These are phyloP conservation scores for Panthera leo DNA, from an alignment of 2,113 vertebrate species.

Conservation along the genomic window DNA sequence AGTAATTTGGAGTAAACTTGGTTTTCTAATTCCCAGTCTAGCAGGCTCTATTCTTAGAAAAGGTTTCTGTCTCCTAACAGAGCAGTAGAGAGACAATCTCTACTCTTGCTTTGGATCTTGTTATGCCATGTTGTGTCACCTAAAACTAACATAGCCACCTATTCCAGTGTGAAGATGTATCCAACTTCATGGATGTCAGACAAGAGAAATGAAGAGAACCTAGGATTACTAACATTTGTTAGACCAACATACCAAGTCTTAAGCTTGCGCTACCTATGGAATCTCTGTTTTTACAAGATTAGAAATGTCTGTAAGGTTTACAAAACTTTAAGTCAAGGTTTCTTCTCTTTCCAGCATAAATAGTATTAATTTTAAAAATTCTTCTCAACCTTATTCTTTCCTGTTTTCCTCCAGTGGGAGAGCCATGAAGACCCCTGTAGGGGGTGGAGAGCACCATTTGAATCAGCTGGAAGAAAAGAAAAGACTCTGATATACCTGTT, in stretches of 20 bases:
- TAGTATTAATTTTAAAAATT: neutral
- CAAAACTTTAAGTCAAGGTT: neutral
- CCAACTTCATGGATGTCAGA: neutral
- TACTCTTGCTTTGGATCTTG: neutral
- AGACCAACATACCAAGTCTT: neutral
- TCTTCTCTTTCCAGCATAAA: neutral
- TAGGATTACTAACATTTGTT: neutral
- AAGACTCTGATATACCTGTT: neutral
- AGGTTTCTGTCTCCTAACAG: neutral
- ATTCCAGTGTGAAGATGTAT: neutral
- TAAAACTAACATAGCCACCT: neutral
- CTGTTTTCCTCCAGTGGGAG: neutral
- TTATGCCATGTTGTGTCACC: neutral
- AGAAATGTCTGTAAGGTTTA: neutral
- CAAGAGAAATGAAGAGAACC: neutral
- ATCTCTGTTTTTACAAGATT: neutral
- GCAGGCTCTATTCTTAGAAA: neutral
- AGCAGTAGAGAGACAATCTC: neutral
- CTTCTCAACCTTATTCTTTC: neutral
- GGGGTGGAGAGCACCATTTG: neutral
- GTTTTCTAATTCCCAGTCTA: constrained; percentile 15
- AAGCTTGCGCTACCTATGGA: neutral
- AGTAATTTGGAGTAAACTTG: neutral
- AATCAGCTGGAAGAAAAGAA: neutral
- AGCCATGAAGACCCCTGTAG: neutral